Evolutionary conservation across 1,140 invertebrate genomes (phyloP).

Genomic region (Drosophila prosaltans): DNA sequence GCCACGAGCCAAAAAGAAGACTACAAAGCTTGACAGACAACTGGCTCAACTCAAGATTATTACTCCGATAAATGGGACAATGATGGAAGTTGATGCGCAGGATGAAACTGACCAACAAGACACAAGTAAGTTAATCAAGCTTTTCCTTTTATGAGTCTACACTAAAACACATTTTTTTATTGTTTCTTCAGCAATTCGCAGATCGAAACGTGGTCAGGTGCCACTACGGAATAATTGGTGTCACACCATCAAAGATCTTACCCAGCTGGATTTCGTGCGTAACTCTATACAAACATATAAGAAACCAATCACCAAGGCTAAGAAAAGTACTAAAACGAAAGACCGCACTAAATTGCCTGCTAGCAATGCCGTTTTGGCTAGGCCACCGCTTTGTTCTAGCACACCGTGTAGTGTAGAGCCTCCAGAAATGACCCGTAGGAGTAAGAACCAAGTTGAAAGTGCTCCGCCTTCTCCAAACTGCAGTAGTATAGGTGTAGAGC

Average conservation of each 20-base stretch:
- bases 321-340: neutral
- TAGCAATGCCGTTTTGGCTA: neutral
- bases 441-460: neutral
- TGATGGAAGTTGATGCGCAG: neutral
- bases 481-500: neutral
- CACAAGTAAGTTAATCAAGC: slow-evolving; percentile 32
- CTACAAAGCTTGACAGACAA: slow-evolving; percentile 17
- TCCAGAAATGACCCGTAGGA: neutral
- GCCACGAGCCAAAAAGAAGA: slow-evolving; percentile 34
- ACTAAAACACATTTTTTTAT: neutral
- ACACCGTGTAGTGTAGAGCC: slow-evolving; percentile 24
- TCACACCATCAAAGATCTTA: slow-evolving; percentile 44
- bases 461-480: neutral
- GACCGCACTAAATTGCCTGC: neutral
- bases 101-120: neutral
- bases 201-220: slow-evolving; percentile 64
- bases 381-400: slow-evolving; percentile 37
- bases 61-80: neutral
- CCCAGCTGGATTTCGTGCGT: slow-evolving; percentile 22
- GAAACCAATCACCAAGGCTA: neutral
- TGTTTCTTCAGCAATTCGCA: slow-evolving; percentile 35
- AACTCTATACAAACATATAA: neutral
- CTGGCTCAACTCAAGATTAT: slow-evolving; percentile 21
- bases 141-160: neutral
- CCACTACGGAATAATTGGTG: slow-evolving; percentile 52